Conservation (phyloP, 1,140 invertebrate genomes). For the Paraescarpia echinospica region DNA sequence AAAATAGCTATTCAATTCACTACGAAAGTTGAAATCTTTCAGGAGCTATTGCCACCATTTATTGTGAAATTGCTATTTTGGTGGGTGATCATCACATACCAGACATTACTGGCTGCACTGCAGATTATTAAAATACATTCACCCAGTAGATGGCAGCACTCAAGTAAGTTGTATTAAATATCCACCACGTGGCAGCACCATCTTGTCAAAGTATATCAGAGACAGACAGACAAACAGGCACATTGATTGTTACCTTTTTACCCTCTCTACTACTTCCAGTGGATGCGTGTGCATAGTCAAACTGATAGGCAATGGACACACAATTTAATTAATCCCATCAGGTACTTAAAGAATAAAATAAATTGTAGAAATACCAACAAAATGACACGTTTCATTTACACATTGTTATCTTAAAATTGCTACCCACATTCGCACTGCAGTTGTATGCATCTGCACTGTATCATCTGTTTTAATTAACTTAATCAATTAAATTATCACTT, state of each 20-base stretch:
- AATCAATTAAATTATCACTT: no score
- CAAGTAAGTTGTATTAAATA: not conserved
- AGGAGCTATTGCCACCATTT: not conserved
- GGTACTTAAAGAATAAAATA: not conserved
- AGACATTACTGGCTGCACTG: not conserved
- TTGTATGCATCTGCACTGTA: no score
- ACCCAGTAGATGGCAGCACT: not conserved
- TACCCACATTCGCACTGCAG: no score
- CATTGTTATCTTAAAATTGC: no score
- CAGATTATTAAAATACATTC: not conserved
- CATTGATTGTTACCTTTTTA: not conserved
- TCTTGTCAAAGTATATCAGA: not conserved
- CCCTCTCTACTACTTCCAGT: not conserved
- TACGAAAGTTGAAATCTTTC: not conserved
- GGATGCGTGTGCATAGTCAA: not conserved
- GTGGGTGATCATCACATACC: not conserved
- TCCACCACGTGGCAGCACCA: not conserved
- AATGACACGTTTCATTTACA: no score
- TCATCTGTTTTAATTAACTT: no score
- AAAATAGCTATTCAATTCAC: no score
- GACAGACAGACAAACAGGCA: not conserved
- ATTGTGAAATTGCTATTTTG: not conserved
- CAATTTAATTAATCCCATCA: not conserved
- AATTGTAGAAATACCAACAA: no score
- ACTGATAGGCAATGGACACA: not conserved